Conservation (phyloP, 2,797 vertebrate genomes). For the Pangasius macronema region DNA sequence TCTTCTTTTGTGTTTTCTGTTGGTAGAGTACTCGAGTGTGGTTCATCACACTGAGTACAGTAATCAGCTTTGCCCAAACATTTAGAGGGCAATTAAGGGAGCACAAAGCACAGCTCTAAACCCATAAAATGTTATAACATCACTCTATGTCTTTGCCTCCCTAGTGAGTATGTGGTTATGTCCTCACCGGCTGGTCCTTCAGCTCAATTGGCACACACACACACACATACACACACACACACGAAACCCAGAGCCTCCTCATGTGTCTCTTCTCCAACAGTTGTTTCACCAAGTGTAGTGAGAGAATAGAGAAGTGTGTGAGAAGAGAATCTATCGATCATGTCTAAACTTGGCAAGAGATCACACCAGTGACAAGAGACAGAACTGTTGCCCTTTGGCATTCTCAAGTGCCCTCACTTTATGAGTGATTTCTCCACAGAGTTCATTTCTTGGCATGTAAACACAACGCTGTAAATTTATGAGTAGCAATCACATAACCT, state of each 20-base stretch:
- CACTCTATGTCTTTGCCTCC: constrained; percentile 11
- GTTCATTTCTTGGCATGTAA: not conserved
- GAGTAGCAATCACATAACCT: not conserved
- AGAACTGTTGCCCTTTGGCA: constrained; percentile 27
- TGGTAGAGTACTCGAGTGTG: not conserved
- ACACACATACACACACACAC: not conserved
- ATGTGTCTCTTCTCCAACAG: not conserved
- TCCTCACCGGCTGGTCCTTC: constrained; percentile 16
- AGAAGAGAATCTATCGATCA: constrained; percentile 29
- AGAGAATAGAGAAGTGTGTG: constrained; percentile 19
- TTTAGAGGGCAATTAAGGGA: constrained; percentile 25
- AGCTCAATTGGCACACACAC: not conserved
- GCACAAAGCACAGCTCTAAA: not conserved
- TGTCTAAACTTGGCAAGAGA: constrained; percentile 19
- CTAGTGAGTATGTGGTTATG: constrained; percentile 1
- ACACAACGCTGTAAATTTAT: not conserved
- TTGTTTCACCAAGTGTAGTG: constrained; percentile 7
- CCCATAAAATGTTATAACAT: constrained; percentile 16
- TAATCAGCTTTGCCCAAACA: constrained; percentile 32
- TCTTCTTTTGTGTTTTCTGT: constrained; percentile 1
- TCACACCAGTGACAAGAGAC: constrained; percentile 12
- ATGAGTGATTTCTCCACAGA: not conserved
- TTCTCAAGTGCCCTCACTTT: not conserved
- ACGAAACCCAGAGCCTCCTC: constrained; percentile 4
- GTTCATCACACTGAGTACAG: constrained; percentile 20